These are phyloP conservation scores for Rhinopithecus roxellana DNA, from an alignment of 2,113 vertebrate genomes.

Conservation along the genomic window DNA sequence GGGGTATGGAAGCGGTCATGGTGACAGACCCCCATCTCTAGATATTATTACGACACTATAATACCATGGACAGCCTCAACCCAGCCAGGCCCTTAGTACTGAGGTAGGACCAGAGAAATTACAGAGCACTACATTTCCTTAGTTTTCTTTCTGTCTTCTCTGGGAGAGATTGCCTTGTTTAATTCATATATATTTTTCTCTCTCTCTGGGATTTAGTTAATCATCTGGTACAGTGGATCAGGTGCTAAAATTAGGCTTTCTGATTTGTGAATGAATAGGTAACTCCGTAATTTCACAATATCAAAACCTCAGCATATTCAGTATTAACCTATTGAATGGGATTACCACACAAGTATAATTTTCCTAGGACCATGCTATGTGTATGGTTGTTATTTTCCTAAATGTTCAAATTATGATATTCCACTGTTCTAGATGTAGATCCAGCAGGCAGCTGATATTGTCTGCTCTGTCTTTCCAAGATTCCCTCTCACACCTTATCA, in stretches of 20 bases:
- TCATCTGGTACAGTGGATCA: background rate
- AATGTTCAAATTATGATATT: background rate
- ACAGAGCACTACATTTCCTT: background rate
- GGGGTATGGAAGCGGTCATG: background rate
- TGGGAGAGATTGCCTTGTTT: background rate
- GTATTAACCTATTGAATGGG: background rate
- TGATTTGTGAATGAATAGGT: background rate
- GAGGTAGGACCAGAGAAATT: background rate
- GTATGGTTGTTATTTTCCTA: background rate
- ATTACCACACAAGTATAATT: background rate
- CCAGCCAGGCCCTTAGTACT: rapidly evolving
- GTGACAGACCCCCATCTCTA: background rate
- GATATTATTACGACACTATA: rapidly evolving
- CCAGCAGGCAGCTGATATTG: rapidly evolving
- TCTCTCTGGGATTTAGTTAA: background rate
- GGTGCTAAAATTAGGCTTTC: background rate
- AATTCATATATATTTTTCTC: background rate
- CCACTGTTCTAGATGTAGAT: rapidly evolving
- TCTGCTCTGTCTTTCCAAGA: background rate
- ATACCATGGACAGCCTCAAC: too few relatives aligned
- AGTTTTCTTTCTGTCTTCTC: background rate
- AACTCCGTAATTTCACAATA: slow-evolving; percentile 8
- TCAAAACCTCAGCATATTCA: background rate
- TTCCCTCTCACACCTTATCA: rapidly evolving
- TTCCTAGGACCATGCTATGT: background rate